Percentiles rank a stretch among this genome's conserved stretches.
phyloP scores from a whole-genome alignment of 1,140 invertebrate genomes.

The Brachionus rubens region DNA sequence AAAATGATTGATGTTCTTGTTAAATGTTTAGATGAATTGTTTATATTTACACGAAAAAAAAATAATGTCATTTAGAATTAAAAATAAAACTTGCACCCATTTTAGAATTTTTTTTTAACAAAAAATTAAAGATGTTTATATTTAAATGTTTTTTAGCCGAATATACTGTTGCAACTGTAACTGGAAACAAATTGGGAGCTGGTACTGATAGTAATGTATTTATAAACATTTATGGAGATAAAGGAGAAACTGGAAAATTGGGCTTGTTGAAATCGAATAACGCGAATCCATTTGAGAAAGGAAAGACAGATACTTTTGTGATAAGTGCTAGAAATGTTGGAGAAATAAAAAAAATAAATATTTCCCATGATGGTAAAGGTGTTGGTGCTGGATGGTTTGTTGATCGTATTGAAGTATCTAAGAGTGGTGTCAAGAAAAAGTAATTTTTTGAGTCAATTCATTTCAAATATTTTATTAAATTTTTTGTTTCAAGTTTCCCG shows the following conservation, averaged over 20 bases:
- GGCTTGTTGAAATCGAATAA: conserved; percentile 53
- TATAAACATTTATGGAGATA: conserved; percentile 57
- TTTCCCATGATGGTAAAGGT: conserved; percentile 59
- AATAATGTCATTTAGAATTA: too few species aligned
- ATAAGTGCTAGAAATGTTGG: conserved; percentile 56
- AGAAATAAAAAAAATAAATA: conserved; percentile 58
- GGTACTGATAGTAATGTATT: conserved; percentile 60
- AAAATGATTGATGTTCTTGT: too few species aligned
- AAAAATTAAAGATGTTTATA: too few species aligned
- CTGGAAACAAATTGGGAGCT: conserved; percentile 53
- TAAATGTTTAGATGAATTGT: too few species aligned
- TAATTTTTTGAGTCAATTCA: not conserved
- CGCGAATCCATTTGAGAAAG: conserved; percentile 60
- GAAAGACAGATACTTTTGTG: conserved; percentile 56
- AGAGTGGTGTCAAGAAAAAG: not conserved
- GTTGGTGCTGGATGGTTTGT: conserved; percentile 59
- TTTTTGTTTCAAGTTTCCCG: conserved; percentile 57
- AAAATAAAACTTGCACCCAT: too few species aligned
- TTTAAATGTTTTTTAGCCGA: conserved; percentile 48
- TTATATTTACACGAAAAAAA: too few species aligned
- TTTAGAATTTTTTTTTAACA: too few species aligned
- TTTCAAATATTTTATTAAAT: conserved; percentile 52
- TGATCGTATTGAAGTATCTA: conserved; percentile 55
- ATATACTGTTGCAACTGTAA: conserved; percentile 55
- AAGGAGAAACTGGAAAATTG: conserved; percentile 56